Percentiles rank a stretch among this genome's conserved stretches.
Evolutionary conservation across 2,797 vertebrate genomes (phyloP).

Genomic region (Synanceia verrucosa): DNA sequence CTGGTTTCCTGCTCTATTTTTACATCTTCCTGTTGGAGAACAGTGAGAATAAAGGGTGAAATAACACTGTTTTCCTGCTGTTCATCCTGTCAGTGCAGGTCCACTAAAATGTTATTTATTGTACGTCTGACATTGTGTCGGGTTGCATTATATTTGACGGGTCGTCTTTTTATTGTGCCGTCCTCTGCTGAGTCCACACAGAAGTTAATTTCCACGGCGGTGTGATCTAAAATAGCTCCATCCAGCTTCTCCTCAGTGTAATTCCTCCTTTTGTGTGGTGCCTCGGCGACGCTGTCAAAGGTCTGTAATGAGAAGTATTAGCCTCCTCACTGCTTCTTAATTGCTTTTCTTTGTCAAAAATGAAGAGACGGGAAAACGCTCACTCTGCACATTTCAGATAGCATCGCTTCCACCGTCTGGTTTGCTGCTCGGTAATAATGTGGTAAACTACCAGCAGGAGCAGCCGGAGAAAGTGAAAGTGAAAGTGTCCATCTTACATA

Average conservation of each 20-base stretch:
- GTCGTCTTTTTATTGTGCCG: conserved; percentile 3
- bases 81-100: too few relatives aligned
- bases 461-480: too few relatives aligned
- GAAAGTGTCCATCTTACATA: conserved; percentile 43
- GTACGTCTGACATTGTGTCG: background rate
- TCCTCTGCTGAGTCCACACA: conserved; percentile 9
- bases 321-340: conserved; percentile 64
- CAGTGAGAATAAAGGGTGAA: too few relatives aligned
- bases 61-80: too few relatives aligned
- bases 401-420: conserved; percentile 37
- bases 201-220: conserved; percentile 25
- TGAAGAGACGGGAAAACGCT: conserved; percentile 62
- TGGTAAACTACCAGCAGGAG: conserved; percentile 49
- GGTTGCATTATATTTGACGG: conserved; percentile 11
- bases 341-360: conserved; percentile 79
- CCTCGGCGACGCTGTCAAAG: conserved; percentile 52
- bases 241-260: conserved; percentile 29
- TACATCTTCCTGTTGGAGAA: too few relatives aligned
- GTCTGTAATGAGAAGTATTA: conserved; percentile 68
- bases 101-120: background rate
- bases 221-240: conserved; percentile 33
- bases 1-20: too few relatives aligned
- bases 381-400: conserved; percentile 65
- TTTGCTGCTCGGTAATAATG: conserved; percentile 55
- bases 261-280: conserved; percentile 57